A percentile compares a stretch with the other conserved stretches of the same genome.
Evolutionary conservation across 2,888 invertebrate species (phyloP).

Genomic region (Bhutanitis thaidina): DNA sequence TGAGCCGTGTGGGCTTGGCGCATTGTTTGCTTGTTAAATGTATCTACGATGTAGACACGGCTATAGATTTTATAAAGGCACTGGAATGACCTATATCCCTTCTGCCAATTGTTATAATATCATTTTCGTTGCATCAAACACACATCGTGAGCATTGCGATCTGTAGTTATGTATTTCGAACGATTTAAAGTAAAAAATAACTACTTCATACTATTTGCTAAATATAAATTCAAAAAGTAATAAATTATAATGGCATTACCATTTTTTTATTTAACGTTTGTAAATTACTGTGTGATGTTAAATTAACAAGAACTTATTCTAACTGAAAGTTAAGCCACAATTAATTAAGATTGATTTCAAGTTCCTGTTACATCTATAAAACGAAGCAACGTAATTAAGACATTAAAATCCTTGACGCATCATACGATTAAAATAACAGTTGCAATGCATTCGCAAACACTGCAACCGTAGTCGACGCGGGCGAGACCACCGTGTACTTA

Average conservation of each 20-base stretch:
- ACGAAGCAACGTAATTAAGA: constrained; percentile 11
- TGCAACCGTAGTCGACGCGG: constrained; percentile 19
- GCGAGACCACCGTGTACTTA: constrained; percentile 49
- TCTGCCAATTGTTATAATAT: constrained; percentile 51
- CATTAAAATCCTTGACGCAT: constrained; percentile 16
- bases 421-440: constrained; percentile 13
- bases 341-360: constrained; percentile 3
- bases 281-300: too few relatives aligned
- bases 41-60: constrained; percentile 36
- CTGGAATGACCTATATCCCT: constrained; percentile 62
- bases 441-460: constrained; percentile 15
- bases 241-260: too few relatives aligned
- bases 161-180: too few relatives aligned
- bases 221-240: too few relatives aligned
- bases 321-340: neutral
- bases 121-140: neutral
- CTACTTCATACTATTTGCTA: too few relatives aligned
- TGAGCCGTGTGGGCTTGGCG: constrained; percentile 58
- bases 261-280: too few relatives aligned
- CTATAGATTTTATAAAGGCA: constrained; percentile 49
- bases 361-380: neutral
- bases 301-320: too few relatives aligned
- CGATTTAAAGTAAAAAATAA: too few relatives aligned
- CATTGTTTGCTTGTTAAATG: constrained; percentile 56
- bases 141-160: too few relatives aligned